Percentiles rank a stretch among this genome's conserved stretches.
phyloP scores from a whole-genome alignment of 2,888 invertebrate species.

The Eupithecia inturbata region DNA sequence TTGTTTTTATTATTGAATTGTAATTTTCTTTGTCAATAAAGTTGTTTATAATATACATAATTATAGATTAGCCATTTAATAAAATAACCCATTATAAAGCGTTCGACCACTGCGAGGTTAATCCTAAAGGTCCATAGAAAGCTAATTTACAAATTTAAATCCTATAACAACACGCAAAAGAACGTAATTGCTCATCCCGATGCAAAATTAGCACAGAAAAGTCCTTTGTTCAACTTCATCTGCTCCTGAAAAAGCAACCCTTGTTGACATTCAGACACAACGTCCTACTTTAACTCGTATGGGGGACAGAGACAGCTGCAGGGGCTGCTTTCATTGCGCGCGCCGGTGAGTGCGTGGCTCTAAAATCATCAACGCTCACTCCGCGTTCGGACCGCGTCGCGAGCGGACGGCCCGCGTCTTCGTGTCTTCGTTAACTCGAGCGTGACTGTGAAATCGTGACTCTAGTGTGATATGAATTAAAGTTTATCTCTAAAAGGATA shows the following conservation, averaged over 20 bases:
- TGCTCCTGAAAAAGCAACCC: conserved; percentile 52
- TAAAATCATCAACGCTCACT: conserved; percentile 54
- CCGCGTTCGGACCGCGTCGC: conserved; percentile 67
- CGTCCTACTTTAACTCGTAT: conserved; percentile 39
- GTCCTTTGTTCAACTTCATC: conserved; percentile 54
- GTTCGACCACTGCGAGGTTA: too few species aligned
- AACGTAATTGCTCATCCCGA: conserved; percentile 12
- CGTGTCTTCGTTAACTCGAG: conserved; percentile 12
- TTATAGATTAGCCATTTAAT: too few species aligned
- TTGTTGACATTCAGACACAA: conserved; percentile 56
- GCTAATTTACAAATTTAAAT: too few species aligned
- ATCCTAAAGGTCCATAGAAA: too few species aligned
- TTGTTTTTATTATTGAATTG: too few species aligned
- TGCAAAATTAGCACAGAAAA: conserved; percentile 50
- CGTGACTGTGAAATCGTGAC: conserved; percentile 43
- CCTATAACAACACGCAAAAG: not conserved
- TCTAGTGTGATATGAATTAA: conserved; percentile 46
- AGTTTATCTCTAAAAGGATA: conserved; percentile 45
- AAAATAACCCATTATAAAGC: too few species aligned
- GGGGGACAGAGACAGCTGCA: conserved; percentile 41
- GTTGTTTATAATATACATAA: too few species aligned
- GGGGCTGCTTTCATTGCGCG: conserved; percentile 54
- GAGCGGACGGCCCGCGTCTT: conserved; percentile 66
- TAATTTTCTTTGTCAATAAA: too few species aligned
- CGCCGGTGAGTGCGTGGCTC: conserved; percentile 53